Percentiles rank a stretch among this genome's conserved stretches.
phyloP scores from a whole-genome alignment of 2,113 vertebrate genomes.

The Carassius carassius region DNA sequence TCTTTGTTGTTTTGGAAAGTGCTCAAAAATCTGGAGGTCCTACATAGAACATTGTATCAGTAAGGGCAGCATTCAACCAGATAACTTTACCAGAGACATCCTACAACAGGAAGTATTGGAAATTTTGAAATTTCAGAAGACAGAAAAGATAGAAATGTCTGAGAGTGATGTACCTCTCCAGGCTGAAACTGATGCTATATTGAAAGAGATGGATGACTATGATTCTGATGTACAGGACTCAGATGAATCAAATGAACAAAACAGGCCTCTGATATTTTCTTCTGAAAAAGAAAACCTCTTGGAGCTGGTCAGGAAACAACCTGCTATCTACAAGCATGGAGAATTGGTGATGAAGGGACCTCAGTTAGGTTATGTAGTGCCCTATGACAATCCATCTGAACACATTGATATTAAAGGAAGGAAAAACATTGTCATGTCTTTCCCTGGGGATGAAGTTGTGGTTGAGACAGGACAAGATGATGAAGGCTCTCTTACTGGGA shows the following conservation, averaged over 20 bases:
- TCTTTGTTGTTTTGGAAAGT: slow-evolving; percentile 85
- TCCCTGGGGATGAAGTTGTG: slow-evolving; percentile 70
- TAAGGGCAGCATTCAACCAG: slow-evolving; percentile 60
- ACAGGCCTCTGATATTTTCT: not conserved
- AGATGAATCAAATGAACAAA: slow-evolving; percentile 7
- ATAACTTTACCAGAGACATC: slow-evolving; percentile 74
- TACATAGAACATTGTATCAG: slow-evolving; percentile 81
- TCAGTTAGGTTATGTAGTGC: slow-evolving; percentile 59
- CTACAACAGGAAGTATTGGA: slow-evolving; percentile 76
- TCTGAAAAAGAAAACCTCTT: slow-evolving; percentile 19
- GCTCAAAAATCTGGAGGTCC: slow-evolving; percentile 86
- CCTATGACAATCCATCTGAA: slow-evolving; percentile 54
- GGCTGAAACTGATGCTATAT: slow-evolving; percentile 33
- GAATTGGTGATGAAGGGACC: slow-evolving; percentile 59
- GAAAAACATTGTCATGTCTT: slow-evolving; percentile 58
- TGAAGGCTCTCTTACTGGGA: slow-evolving; percentile 26
- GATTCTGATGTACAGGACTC: slow-evolving; percentile 2
- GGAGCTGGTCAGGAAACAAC: slow-evolving; percentile 5
- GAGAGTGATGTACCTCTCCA: not conserved
- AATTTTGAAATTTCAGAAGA: slow-evolving; percentile 56
- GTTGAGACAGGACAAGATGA: slow-evolving; percentile 52
- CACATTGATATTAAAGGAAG: slow-evolving; percentile 60
- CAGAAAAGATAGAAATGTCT: not conserved
- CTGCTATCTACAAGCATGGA: slow-evolving; percentile 54
- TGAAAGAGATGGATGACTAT: slow-evolving; percentile 36